Percentiles rank a stretch among this genome's conserved stretches.
Conservation (phyloP, 35 echinoderm and acorn worm genomes). For the Strongylocentrotus purpuratus region DNA sequence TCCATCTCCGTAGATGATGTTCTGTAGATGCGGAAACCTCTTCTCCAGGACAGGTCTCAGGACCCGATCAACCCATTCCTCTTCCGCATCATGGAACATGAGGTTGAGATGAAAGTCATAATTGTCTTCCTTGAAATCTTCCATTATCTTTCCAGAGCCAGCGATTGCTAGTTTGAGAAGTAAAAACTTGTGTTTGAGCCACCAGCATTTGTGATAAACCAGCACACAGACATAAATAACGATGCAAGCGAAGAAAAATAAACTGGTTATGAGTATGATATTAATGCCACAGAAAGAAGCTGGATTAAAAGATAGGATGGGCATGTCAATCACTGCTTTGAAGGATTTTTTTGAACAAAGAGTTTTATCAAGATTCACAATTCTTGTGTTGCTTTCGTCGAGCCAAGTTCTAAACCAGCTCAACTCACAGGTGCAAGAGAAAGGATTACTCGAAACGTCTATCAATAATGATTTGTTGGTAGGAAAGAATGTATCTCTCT, state of each 20-base stretch:
- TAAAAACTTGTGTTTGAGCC: background rate
- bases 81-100: background rate
- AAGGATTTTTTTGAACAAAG: background rate
- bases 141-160: background rate
- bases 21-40: background rate
- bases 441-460: background rate
- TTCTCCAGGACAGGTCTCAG: background rate
- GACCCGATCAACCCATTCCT: background rate
- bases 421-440: background rate
- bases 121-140: background rate
- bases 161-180: background rate
- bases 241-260: background rate
- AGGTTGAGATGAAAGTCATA: constrained; percentile 2
- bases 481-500: background rate
- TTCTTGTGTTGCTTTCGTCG: background rate
- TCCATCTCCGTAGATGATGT: background rate
- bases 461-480: background rate
- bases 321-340: background rate
- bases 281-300: background rate
- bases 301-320: background rate
- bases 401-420: background rate
- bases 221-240: background rate
- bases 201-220: background rate
- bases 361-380: background rate
- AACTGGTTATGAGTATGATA: background rate